Evolutionary conservation across 2,113 vertebrate genomes (phyloP).

Genomic region (Campylorhamphus procurvoides): DNA sequence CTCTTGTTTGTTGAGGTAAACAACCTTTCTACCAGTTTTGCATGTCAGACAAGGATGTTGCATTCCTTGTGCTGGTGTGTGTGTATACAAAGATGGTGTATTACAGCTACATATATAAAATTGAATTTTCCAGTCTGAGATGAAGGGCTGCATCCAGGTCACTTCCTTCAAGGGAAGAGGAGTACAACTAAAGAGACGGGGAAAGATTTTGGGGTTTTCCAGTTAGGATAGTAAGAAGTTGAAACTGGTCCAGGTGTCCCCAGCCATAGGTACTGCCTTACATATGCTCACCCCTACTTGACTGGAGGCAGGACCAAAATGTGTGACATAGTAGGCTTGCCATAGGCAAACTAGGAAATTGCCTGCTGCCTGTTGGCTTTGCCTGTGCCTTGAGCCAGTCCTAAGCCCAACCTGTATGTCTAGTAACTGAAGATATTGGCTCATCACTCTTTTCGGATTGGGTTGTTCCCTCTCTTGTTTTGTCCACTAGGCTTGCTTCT

Average conservation of each 20-base stretch:
- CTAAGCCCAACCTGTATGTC: neutral
- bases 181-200: neutral
- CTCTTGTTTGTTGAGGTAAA: neutral
- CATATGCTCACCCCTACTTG: fast-evolving
- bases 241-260: neutral
- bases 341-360: neutral
- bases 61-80: fast-evolving
- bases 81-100: neutral
- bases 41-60: neutral
- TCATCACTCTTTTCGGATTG: neutral
- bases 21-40: neutral
- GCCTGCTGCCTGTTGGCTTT: neutral
- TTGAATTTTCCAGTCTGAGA: neutral
- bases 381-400: neutral
- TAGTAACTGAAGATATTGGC: neutral
- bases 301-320: neutral
- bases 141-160: neutral
- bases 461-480: neutral
- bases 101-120: neutral
- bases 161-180: neutral
- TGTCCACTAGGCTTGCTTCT: fast-evolving
- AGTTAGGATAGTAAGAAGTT: neutral
- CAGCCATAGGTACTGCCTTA: neutral
- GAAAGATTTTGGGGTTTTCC: neutral
- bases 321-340: neutral